Percentiles rank a stretch among this genome's conserved stretches.
These are phyloP conservation scores for Campopleginae sp. DNA, from an alignment of 2,888 invertebrate species.

Conservation along the genomic window DNA sequence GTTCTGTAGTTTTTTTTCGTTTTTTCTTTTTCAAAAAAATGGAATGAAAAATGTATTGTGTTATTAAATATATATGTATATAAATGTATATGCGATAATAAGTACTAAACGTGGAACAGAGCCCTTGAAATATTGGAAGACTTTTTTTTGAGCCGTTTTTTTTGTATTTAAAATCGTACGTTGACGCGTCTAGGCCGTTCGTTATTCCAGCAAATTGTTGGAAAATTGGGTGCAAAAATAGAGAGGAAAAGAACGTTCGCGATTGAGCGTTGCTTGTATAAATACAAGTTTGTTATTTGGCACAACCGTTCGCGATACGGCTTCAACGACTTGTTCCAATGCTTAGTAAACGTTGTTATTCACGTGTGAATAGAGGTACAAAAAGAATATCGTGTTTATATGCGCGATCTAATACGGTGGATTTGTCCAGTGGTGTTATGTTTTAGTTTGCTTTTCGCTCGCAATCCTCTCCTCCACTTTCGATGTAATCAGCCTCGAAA, in stretches of 20 bases:
- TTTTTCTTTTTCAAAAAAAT: slow-evolving; percentile 31
- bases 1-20: background rate
- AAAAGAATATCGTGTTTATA: slow-evolving; percentile 24
- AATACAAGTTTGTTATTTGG: slow-evolving; percentile 46
- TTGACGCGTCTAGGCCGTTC: background rate
- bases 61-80: slow-evolving; percentile 21
- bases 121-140: slow-evolving; percentile 62
- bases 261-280: background rate
- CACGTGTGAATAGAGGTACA: slow-evolving; percentile 39
- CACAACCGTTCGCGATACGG: slow-evolving; percentile 29
- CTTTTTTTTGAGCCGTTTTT: slow-evolving; percentile 37
- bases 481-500: slow-evolving; percentile 73
- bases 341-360: slow-evolving; percentile 13
- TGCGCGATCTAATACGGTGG: background rate
- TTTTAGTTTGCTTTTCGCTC: slow-evolving; percentile 67
- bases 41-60: slow-evolving; percentile 54
- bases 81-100: slow-evolving; percentile 39
- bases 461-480: slow-evolving; percentile 62
- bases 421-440: background rate
- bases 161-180: background rate
- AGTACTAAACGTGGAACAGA: slow-evolving; percentile 38
- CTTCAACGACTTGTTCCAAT: slow-evolving; percentile 28
- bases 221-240: background rate
- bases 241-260: slow-evolving; percentile 23
- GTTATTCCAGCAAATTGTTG: background rate